Evolutionary conservation across 2,113 vertebrate genomes (phyloP), one percentile per base, ranked within the genome.

Genomic region (Carassius gibelio): DNA sequence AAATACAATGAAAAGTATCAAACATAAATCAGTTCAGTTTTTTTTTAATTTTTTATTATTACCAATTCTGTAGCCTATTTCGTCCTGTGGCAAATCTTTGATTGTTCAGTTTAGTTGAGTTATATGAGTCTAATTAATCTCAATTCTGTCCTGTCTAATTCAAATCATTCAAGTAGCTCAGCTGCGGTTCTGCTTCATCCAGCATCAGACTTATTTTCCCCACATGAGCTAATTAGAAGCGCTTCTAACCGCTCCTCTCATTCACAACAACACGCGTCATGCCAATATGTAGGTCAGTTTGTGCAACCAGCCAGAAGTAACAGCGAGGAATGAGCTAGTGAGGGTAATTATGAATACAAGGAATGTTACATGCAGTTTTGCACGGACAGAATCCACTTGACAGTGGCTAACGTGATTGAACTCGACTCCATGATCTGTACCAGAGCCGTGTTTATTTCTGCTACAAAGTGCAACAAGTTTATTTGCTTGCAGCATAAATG

Each of bases 81-180:
- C 5, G n/a, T n/a, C 4, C 45, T 48, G 71, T 23, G 71, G 14
- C 71, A 45, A 23, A 74, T 74, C 38, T 74, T 45, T 72, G 9
- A 45, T 74, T n/a, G 11, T n/a, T 71, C 17, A 21, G 68, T 45
- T 72, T 21, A 11, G 10, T 74, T 48, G 23, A 48, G 45, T 10
- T 11, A 14, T 48, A 10, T 11, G 30, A 76, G 30, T 21, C 26
- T 55, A 34, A 34, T 55, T 55, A 26, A 50, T 75, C 42, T 75
- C 19, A 75, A 11, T 75, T 75, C 8, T 76, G 48, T 76, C 17
- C 4, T 13, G 42, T 59, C 26, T 59, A 59, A 78, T 14, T 77
- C 52, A 77, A 36, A 59, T 59, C 8, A 77, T 57, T 59, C 26
- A 38, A 36, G 52, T 78, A 78, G 30, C 75, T 78, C 50, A 59